phyloP scores from a whole-genome alignment of 2,113 vertebrate genomes.

The Todiramphus saurophagus region DNA sequence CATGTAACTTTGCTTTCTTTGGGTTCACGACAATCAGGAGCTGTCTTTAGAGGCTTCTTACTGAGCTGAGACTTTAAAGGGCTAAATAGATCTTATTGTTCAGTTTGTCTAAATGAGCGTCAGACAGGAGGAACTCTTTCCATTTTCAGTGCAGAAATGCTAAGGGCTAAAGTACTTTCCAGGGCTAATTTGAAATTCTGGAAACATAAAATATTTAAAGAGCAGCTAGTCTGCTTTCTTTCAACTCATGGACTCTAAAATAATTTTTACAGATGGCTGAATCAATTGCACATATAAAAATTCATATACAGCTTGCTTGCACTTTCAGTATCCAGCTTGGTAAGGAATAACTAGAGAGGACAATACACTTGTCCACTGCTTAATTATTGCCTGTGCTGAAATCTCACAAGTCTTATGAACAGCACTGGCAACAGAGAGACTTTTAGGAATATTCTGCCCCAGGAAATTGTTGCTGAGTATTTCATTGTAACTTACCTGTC shows the following conservation, averaged over 20 bases:
- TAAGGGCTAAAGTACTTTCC: conserved; percentile 58
- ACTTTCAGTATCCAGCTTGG: neutral
- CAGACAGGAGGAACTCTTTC: neutral
- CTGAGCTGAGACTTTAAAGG: conserved; percentile 41
- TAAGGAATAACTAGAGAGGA: neutral
- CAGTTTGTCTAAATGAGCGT: neutral
- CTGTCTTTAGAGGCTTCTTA: conserved; percentile 14
- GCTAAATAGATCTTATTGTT: conserved; percentile 30
- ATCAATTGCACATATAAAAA: neutral
- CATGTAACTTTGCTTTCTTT: neutral
- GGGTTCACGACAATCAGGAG: neutral
- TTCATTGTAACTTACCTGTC: neutral
- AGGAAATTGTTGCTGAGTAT: neutral
- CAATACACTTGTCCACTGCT: neutral
- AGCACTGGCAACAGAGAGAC: neutral
- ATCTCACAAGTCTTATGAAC: neutral
- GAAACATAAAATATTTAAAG: neutral
- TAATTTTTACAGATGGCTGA: neutral
- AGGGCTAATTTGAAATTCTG: neutral
- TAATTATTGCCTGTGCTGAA: neutral
- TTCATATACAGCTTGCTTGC: neutral
- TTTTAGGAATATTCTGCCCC: neutral
- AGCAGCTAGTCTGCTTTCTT: neutral
- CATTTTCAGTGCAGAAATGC: neutral
- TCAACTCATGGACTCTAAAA: neutral